Base-by-base conservation (phyloP, 1,140 invertebrate species). In the Euwallacea fornicatus region DNA sequence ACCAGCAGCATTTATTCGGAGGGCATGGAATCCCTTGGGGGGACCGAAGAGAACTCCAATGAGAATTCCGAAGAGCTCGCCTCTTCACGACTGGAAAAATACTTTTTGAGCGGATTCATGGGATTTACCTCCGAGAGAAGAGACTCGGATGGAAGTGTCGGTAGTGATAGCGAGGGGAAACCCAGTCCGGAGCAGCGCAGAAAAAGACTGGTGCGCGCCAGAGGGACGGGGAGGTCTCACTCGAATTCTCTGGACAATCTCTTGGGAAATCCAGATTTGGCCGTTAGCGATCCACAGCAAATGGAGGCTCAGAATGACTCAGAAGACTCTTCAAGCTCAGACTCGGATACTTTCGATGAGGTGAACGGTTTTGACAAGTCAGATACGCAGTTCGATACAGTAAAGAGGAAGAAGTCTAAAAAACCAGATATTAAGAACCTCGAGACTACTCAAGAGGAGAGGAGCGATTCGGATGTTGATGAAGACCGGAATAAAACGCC, bases 1-100 rank as follows among this genome's bases (percentile, higher is more conserved):
- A 93, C 92, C 2, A 94, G 92, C 63, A 95, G 93, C 46, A 90
- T 94, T 73, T 93, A 91, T 77, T 94, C 92, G 67, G 93, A 95
- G 80, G 90, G 90, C 46, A 78, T 91, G 63, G 92, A 93, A 76
- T 91, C 91, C 0, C 73, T 88, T 8, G 84, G 84, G 1, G 85
- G 85, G 0, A 83, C 85, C 0, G 86, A 88, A 11, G 83, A 84
- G 33, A 82, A 84, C 42, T 59, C 59, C 42, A 83, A 84, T 71
- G 85, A 84, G 82, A 84, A 77, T 7, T 86, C 86, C 7, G 87
- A 88, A n/a, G 91, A 94, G 42, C 76, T 93, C 55, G 92, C 92
- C 60, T 93, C 92, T 0, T 94, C 93, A 0, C 86, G 93, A 16
- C 79, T 96, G 47, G 94, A 97, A 81, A 95, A 96, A 80, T 96